A percentile compares a stretch with the other conserved stretches of the same genome.
Conservation (phyloP, 2,888 invertebrate genomes). For the Dysmachus trigonus region DNA sequence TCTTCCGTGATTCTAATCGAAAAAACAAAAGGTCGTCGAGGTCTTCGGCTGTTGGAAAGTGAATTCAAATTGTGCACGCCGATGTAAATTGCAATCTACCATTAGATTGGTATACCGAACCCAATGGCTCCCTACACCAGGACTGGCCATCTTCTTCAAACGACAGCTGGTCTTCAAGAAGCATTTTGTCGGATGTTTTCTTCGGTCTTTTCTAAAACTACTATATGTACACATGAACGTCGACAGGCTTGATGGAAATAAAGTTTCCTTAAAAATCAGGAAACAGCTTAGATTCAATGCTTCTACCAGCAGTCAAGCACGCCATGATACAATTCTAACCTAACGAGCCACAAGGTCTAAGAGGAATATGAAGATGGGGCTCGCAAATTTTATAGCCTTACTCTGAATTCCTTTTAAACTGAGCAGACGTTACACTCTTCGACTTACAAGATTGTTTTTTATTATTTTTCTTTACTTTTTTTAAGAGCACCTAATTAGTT, state of each 20-base stretch:
- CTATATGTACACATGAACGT: neutral
- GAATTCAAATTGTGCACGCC: slow-evolving; percentile 34
- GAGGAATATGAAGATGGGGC: neutral
- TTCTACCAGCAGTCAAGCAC: neutral
- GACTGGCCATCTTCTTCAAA: neutral
- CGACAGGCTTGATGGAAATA: neutral
- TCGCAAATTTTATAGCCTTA: neutral
- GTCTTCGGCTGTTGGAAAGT: slow-evolving; percentile 17
- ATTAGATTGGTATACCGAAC: slow-evolving; percentile 31
- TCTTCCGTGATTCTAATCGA: slow-evolving; percentile 43
- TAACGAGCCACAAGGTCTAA: neutral
- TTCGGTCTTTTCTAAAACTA: neutral
- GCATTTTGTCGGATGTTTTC: slow-evolving; percentile 16
- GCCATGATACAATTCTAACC: neutral
- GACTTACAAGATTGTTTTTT: neutral
- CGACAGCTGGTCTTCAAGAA: neutral
- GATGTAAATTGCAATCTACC: slow-evolving; percentile 35
- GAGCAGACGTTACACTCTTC: neutral
- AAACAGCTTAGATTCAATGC: neutral
- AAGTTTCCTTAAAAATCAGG: slow-evolving; percentile 5
- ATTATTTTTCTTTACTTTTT: no score
- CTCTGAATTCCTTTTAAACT: neutral
- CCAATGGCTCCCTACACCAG: neutral
- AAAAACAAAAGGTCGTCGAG: slow-evolving; percentile 36
- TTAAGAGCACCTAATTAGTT: neutral